These are phyloP conservation scores for Pantherophis vulpinus DNA, from an alignment of 2,797 vertebrate genomes.

Conservation along the genomic window DNA sequence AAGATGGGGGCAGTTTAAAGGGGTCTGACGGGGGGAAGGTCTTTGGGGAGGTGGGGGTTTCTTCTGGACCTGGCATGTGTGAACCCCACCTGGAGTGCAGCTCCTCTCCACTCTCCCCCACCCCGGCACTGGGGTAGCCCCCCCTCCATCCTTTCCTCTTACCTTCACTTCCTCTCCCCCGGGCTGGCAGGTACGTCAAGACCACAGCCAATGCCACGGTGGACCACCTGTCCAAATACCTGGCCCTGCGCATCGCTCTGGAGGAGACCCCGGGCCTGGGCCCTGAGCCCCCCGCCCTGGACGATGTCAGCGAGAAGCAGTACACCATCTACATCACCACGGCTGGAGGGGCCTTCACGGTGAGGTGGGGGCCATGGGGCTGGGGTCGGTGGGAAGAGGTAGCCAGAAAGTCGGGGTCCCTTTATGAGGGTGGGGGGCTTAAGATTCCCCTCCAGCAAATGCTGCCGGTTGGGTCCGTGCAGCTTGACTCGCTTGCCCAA, in stretches of 20 bases:
- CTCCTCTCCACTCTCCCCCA: too few relatives aligned
- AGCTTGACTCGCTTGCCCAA: neutral
- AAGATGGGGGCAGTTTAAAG: neutral
- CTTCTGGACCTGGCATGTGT: neutral
- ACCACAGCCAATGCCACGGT: constrained; percentile 89
- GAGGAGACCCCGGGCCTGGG: constrained; percentile 76
- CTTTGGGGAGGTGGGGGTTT: too few relatives aligned
- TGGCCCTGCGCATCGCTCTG: constrained; percentile 86
- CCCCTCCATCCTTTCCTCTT: neutral
- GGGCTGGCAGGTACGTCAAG: constrained; percentile 80
- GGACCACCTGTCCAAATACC: constrained; percentile 90
- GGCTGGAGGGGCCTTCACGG: constrained; percentile 82
- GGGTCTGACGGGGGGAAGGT: too few relatives aligned
- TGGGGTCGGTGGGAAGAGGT: rapidly evolving
- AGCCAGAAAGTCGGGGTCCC: too few relatives aligned
- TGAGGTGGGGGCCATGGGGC: constrained; percentile 33
- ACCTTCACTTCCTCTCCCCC: neutral
- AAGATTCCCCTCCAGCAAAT: neutral
- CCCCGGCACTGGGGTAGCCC: neutral
- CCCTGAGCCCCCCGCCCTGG: constrained; percentile 63
- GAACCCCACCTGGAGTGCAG: too few relatives aligned
- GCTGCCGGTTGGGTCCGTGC: neutral
- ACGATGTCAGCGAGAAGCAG: constrained; percentile 85
- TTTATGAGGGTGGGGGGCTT: neutral
- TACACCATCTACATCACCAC: constrained; percentile 91